A percentile compares a stretch with the other conserved stretches of the same genome.
Evolutionary conservation across 2,113 vertebrate species (phyloP).

Genomic region (Rana temporaria): DNA sequence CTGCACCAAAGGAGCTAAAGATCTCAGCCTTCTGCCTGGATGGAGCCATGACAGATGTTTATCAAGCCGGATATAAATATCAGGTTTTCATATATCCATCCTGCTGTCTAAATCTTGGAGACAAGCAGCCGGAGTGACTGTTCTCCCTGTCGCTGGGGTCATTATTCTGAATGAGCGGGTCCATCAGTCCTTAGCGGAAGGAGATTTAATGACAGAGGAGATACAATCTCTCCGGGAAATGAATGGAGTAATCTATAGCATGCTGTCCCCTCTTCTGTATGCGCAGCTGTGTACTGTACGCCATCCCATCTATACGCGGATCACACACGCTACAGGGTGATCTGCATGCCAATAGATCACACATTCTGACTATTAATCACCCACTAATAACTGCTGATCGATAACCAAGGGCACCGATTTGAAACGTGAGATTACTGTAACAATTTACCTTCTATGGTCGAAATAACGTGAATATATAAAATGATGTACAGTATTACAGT

Average conservation of each 20-base stretch:
- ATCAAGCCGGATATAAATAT: too few relatives aligned
- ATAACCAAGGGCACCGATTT: not conserved
- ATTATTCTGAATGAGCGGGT: constrained; percentile 1
- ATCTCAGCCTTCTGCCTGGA: too few relatives aligned
- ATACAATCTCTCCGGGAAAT: constrained; percentile 17
- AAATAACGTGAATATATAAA: too few relatives aligned
- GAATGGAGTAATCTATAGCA: not conserved
- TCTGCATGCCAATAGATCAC: not conserved
- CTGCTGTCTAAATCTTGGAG: too few relatives aligned
- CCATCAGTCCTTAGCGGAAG: constrained; percentile 36
- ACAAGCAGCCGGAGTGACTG: too few relatives aligned
- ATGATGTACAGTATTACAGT: too few relatives aligned
- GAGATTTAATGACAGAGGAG: constrained; percentile 14
- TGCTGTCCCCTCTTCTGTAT: not conserved
- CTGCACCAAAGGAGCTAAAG: too few relatives aligned
- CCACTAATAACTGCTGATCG: not conserved
- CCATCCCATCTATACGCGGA: not conserved
- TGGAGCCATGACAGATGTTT: too few relatives aligned
- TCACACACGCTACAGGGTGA: not conserved
- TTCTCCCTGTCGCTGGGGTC: not conserved
- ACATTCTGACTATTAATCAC: not conserved
- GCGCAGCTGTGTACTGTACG: constrained; percentile 1
- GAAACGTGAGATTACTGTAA: too few relatives aligned
- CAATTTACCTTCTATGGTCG: too few relatives aligned
- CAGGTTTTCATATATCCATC: too few relatives aligned